Evolutionary conservation across 1,140 invertebrate genomes (phyloP).

Genomic region (Arion vulgaris): DNA sequence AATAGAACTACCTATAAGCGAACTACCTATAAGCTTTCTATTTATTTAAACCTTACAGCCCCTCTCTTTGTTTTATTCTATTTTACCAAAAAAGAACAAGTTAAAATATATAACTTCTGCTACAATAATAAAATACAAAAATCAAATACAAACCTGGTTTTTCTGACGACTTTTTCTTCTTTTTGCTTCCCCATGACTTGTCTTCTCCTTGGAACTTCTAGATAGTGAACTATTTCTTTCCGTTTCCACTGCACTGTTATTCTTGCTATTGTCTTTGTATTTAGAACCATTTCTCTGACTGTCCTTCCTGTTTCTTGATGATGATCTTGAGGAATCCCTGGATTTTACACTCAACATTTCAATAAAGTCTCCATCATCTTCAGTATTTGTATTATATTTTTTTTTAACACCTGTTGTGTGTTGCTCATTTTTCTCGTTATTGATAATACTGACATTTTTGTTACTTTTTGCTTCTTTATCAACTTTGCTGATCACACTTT

Average conservation of each 20-base stretch:
- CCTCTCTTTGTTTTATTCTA: too few relatives aligned
- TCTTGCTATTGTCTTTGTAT: not conserved
- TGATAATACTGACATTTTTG: not conserved
- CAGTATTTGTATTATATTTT: constrained; percentile 23
- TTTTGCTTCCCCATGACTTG: not conserved
- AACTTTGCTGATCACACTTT: not conserved
- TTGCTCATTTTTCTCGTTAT: not conserved
- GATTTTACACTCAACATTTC: constrained; percentile 37
- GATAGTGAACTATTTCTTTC: not conserved
- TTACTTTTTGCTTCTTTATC: constrained; percentile 30
- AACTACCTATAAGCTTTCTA: too few relatives aligned
- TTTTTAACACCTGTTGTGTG: constrained; percentile 18
- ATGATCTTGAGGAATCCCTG: not conserved
- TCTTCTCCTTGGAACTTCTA: constrained; percentile 18
- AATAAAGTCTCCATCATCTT: constrained; percentile 14
- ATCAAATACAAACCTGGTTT: not conserved
- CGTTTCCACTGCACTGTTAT: constrained; percentile 26
- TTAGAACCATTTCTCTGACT: constrained; percentile 7
- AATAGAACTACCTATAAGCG: too few relatives aligned
- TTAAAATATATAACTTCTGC: too few relatives aligned
- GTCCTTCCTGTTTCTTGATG: constrained; percentile 17
- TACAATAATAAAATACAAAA: not conserved
- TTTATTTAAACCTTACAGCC: too few relatives aligned
- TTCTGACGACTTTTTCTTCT: not conserved
- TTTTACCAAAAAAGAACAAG: too few relatives aligned